These are phyloP conservation scores for Zenarchopterus dispar DNA, from an alignment of 2,797 vertebrate species.

Conservation along the genomic window DNA sequence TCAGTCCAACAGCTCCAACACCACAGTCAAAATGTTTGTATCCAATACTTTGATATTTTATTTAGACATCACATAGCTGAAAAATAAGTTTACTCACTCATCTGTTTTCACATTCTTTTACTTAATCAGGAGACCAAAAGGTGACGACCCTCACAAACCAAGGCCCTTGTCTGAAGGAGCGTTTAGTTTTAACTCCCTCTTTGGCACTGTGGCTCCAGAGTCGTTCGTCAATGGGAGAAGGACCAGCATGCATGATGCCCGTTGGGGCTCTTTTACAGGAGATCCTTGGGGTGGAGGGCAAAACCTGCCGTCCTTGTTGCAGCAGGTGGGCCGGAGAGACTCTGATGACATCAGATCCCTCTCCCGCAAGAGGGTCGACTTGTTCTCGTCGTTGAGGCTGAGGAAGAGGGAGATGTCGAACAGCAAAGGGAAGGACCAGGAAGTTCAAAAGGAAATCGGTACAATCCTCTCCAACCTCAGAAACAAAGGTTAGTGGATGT, in stretches of 20 bases:
- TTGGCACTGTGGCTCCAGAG: background rate
- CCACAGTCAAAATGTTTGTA: conserved; percentile 64
- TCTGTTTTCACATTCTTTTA: background rate
- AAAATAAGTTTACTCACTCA: no score
- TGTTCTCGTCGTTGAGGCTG: conserved; percentile 85
- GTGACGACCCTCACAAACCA: conserved; percentile 30
- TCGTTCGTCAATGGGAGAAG: conserved; percentile 7
- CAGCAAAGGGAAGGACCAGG: conserved; percentile 40
- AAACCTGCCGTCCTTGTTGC: conserved; percentile 74
- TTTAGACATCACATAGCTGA: background rate
- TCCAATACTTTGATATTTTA: conserved; percentile 2
- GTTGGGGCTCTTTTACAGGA: conserved; percentile 6
- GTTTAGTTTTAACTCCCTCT: conserved; percentile 56
- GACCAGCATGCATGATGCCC: background rate
- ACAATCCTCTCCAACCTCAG: conserved; percentile 79
- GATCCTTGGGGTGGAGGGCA: conserved; percentile 47
- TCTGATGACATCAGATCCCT: conserved; percentile 59
- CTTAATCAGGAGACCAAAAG: conserved; percentile 53
- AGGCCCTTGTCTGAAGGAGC: conserved; percentile 76
- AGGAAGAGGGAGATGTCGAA: conserved; percentile 61
- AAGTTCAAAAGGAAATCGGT: conserved; percentile 72
- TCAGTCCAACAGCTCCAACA: conserved; percentile 48
- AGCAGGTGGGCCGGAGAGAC: conserved; percentile 67
- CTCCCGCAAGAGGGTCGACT: conserved; percentile 65
- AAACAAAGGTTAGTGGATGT: conserved; percentile 66